These are phyloP conservation scores for Gerris lacustris DNA, from an alignment of 2,888 invertebrate genomes.

Conservation along the genomic window DNA sequence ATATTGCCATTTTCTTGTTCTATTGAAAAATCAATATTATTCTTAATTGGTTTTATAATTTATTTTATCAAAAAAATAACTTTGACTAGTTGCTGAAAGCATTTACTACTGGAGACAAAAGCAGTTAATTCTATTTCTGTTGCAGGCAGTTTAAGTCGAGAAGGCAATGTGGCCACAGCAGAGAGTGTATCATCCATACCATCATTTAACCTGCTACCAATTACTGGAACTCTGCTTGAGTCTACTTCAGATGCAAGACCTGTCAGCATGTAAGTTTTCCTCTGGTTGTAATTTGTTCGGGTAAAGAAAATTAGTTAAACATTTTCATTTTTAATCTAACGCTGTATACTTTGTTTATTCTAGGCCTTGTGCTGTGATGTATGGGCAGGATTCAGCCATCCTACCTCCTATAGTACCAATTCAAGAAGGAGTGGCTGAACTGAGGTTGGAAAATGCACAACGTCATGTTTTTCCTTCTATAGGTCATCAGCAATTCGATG, in stretches of 20 bases:
- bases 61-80: too few species aligned
- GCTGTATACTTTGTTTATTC: not conserved
- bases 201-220: constrained; percentile 17
- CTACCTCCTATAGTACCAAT: constrained; percentile 21
- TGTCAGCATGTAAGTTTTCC: not conserved
- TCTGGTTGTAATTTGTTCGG: too few species aligned
- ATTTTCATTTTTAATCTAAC: too few species aligned
- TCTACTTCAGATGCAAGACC: constrained; percentile 6
- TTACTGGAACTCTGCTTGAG: constrained; percentile 20
- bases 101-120: too few species aligned
- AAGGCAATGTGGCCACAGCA: constrained; percentile 23
- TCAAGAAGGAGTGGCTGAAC: constrained; percentile 23
- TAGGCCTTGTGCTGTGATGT: constrained; percentile 21
- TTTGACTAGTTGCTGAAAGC: too few species aligned
- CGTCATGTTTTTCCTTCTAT: constrained; percentile 23
- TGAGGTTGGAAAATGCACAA: constrained; percentile 21
- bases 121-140: not conserved
- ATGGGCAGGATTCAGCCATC: constrained; percentile 21
- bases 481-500: constrained; percentile 25
- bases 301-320: too few species aligned
- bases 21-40: too few species aligned
- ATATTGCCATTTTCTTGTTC: too few species aligned
- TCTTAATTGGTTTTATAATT: too few species aligned
- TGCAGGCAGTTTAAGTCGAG: constrained; percentile 23
- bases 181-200: constrained; percentile 22